Evolutionary conservation across 1,140 invertebrate genomes (phyloP).

Genomic region (Papilio machaon): DNA sequence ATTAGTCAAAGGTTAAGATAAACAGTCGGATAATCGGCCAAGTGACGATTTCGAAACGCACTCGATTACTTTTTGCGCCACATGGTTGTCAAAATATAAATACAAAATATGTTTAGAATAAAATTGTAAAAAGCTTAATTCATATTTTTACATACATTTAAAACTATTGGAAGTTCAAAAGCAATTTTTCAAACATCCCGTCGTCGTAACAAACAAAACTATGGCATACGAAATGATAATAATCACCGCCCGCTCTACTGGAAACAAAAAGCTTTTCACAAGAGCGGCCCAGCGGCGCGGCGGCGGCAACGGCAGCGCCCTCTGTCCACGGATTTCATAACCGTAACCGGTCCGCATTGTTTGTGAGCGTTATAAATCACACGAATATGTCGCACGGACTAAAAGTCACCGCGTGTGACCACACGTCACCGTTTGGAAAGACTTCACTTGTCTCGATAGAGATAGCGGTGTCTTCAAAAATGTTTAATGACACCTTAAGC

Average conservation of each 20-base stretch:
- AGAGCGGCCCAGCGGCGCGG: conserved; percentile 39
- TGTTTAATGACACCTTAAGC: background rate
- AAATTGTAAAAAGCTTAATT: background rate
- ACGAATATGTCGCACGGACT: conserved; percentile 69
- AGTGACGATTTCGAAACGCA: background rate
- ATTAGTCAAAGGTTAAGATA: background rate
- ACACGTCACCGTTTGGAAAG: background rate
- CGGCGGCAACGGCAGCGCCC: conserved; percentile 42
- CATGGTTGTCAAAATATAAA: background rate
- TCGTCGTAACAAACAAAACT: conserved; percentile 39
- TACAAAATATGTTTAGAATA: background rate
- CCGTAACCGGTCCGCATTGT: conserved; percentile 70
- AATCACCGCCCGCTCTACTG: conserved; percentile 52
- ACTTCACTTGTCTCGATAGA: background rate
- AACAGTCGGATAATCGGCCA: background rate
- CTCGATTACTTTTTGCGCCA: background rate
- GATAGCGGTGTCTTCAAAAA: background rate
- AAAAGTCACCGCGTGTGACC: conserved; percentile 61
- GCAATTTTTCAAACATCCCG: conserved; percentile 25
- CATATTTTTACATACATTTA: background rate
- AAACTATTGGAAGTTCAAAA: conserved; percentile 9
- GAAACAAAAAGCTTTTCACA: conserved; percentile 64
- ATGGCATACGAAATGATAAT: conserved; percentile 56
- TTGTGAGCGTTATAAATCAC: conserved; percentile 68
- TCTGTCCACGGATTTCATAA: conserved; percentile 63